Base-by-base conservation (phyloP, 1,140 invertebrate genomes). In the Saccostrea echinata region DNA sequence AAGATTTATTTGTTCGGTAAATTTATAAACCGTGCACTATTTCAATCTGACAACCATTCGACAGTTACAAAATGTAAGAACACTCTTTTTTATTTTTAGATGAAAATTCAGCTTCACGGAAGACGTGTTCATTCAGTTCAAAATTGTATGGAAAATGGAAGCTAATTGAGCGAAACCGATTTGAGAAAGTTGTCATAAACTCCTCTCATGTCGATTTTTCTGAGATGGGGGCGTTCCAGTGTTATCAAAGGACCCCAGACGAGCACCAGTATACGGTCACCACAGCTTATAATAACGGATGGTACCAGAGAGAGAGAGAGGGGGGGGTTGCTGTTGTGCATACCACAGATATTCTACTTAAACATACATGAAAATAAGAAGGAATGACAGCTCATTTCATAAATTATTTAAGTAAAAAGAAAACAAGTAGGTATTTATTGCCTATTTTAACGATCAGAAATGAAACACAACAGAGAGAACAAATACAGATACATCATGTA, bases 171-270 rank as follows among this genome's bases (percentile, higher is more conserved):
- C 43, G 35, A 11, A 12, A 83, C 21, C 21, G 81, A 18, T 24
- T 53, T 21, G 81, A 51, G 35, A 83, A 18, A n/a, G 35, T 83
- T 27, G 43, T 51, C 13, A 83, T 83, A 16, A 83, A 83, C 12
- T 83, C 81, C n/a, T 83, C 81, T 24, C 35, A 52, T 11, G 52
- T 83, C 0, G 81, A 52, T 3, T 51, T 83, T 27, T 52, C 81
- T 51, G 81, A 83, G 21, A 52, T 51, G 35, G 81, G 81, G 24
- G 43, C 81, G 35, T 83, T 83, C 81, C 33, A 53, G 18, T 83
- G 81, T 83, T 83, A 52, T 9, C 52, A 51, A n/a, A 16, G n/a
- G 81, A 52, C 52, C 8, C 81, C 81, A 52, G 52, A 83, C 35
- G 35, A 21, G 11, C 81, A 83, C 11, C 81, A 52, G n/a, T 83